Conservation (phyloP, 2,797 vertebrate species). For the Galago senegalensis region DNA sequence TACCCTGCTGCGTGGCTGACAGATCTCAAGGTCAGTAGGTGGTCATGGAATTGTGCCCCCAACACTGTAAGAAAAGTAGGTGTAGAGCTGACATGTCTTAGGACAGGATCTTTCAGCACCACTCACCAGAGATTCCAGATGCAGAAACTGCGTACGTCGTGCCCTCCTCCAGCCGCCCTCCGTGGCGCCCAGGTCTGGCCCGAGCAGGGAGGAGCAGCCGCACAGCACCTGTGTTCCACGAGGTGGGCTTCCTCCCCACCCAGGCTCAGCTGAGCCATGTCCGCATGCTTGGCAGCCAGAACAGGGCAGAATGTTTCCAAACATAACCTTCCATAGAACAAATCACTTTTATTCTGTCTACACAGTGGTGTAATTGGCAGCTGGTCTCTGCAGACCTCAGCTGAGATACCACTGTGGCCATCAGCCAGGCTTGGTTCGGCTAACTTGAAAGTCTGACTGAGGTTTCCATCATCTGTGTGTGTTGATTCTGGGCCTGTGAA, state of each 20-base stretch:
- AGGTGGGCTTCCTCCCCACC: not conserved
- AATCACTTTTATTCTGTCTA: constrained; percentile 45
- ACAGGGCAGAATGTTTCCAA: constrained; percentile 43
- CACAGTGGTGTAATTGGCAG: not conserved
- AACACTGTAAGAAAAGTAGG: constrained; percentile 65
- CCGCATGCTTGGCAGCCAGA: not conserved
- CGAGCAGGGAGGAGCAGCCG: fast-evolving
- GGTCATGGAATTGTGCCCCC: constrained; percentile 67
- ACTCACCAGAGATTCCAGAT: constrained; percentile 43
- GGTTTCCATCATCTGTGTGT: not conserved
- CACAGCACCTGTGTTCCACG: constrained; percentile 56
- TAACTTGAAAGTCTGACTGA: constrained; percentile 5
- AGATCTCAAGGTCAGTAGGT: constrained; percentile 73
- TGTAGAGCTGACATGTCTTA: constrained; percentile 55
- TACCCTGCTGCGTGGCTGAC: constrained; percentile 49
- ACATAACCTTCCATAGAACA: constrained; percentile 18
- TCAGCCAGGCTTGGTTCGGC: not conserved
- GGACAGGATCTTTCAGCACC: constrained; percentile 72
- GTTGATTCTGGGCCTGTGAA: not conserved
- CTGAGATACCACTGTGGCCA: not conserved
- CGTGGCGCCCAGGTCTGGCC: not conserved
- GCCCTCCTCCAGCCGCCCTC: fast-evolving
- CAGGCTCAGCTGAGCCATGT: fast-evolving
- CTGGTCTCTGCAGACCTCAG: not conserved
- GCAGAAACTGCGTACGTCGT: not conserved